Evolutionary conservation across 2,113 vertebrate genomes (phyloP).

Genomic region (Mirounga angustirostris): DNA sequence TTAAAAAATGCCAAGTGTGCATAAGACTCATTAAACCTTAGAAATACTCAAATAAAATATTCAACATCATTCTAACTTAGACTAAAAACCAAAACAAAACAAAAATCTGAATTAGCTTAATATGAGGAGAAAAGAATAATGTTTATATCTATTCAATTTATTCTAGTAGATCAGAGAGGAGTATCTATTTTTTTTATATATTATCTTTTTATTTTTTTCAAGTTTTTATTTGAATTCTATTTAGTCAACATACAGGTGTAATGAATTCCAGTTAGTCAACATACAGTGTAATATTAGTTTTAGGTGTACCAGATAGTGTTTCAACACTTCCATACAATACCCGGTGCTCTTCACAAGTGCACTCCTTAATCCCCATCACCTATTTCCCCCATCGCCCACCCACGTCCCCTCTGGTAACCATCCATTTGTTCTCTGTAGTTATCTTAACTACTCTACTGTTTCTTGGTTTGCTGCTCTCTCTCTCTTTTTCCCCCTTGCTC

Average conservation of each 20-base stretch:
- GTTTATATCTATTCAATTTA: neutral
- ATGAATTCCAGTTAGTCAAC: neutral
- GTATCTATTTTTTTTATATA: neutral
- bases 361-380: neutral
- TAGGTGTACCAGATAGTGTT: neutral
- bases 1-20: conserved; percentile 46
- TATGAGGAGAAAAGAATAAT: neutral
- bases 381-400: neutral
- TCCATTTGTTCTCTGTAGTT: neutral
- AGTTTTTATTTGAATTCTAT: neutral
- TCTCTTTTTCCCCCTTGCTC: neutral
- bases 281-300: neutral
- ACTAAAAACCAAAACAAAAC: conserved; percentile 19
- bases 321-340: neutral
- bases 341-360: neutral
- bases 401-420: neutral
- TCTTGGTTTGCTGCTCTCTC: neutral
- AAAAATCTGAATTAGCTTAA: conserved; percentile 1
- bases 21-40: conserved; percentile 5
- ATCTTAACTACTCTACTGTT: neutral
- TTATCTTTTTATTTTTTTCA: neutral
- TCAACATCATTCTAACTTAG: neutral
- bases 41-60: conserved; percentile 47
- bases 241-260: neutral
- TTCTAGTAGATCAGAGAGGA: neutral